Evolutionary conservation across 2,797 vertebrate species (phyloP).

Genomic region (Hippoglossus hippoglossus): DNA sequence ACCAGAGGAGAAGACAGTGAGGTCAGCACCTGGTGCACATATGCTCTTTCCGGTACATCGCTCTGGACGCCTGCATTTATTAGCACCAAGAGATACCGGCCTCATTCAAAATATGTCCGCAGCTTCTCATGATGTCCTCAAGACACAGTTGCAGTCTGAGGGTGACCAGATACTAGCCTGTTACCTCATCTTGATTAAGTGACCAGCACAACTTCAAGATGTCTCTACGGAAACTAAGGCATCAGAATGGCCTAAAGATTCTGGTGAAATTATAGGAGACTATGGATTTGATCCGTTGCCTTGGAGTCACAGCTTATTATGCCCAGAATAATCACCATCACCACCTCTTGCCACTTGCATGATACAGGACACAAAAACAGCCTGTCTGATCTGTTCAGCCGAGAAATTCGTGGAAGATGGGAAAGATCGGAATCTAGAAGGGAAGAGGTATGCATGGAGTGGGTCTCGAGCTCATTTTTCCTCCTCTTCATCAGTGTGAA

Average conservation of each 20-base stretch:
- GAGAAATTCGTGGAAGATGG: conserved; percentile 27
- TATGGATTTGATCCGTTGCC: background rate
- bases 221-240: conserved; percentile 7
- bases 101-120: conserved; percentile 6
- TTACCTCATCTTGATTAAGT: conserved; percentile 20
- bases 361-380: background rate
- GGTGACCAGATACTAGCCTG: conserved; percentile 4
- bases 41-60: background rate
- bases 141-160: background rate
- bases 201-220: conserved; percentile 17
- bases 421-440: conserved; percentile 62
- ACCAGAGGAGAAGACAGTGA: conserved; percentile 4
- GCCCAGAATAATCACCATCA: conserved; percentile 12
- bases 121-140: conserved; percentile 2
- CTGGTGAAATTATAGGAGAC: conserved; percentile 15
- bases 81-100: background rate
- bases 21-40: conserved; percentile 22
- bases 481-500: conserved; percentile 68
- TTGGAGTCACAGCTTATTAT: conserved; percentile 8
- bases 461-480: conserved; percentile 78
- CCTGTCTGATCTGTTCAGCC: conserved; percentile 4
- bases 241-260: background rate
- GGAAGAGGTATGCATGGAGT: conserved; percentile 86
- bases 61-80: background rate
- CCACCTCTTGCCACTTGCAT: background rate